These are phyloP conservation scores for Manis pentadactyla DNA, from an alignment of 2,797 vertebrate genomes.

Conservation along the genomic window DNA sequence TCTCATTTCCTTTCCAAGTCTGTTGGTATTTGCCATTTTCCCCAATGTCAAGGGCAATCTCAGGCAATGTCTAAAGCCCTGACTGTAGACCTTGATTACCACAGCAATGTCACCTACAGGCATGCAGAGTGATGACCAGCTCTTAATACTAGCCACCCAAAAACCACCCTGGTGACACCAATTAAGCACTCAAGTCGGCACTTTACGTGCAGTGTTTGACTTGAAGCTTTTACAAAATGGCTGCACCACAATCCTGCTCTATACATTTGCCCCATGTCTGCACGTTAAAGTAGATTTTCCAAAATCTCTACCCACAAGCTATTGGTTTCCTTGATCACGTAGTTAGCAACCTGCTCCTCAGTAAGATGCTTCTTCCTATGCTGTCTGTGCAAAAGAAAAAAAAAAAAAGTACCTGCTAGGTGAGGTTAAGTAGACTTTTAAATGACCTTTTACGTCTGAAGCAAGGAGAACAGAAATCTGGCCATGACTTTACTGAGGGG, in stretches of 20 bases:
- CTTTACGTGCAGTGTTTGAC: background rate
- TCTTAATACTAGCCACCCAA: background rate
- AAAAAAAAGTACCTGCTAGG: background rate
- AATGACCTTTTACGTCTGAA: background rate
- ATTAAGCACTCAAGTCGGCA: background rate
- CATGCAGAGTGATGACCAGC: background rate
- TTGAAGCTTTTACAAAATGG: background rate
- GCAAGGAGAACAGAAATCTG: background rate
- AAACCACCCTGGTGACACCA: background rate
- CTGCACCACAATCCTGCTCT: background rate
- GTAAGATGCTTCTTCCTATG: background rate
- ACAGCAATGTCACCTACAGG: background rate
- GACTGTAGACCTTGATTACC: background rate
- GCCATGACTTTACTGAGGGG: background rate
- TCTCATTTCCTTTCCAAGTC: background rate
- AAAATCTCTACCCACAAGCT: background rate
- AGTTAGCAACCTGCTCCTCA: background rate
- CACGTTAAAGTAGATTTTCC: background rate
- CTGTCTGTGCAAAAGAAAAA: background rate
- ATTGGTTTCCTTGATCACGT: background rate
- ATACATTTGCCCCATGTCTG: background rate
- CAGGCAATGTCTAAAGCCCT: background rate
- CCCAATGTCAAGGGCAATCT: background rate
- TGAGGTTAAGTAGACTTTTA: background rate
- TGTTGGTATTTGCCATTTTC: background rate